Conservation (phyloP, 2,888 invertebrate species). For the Aphidoletes aphidimyza region DNA sequence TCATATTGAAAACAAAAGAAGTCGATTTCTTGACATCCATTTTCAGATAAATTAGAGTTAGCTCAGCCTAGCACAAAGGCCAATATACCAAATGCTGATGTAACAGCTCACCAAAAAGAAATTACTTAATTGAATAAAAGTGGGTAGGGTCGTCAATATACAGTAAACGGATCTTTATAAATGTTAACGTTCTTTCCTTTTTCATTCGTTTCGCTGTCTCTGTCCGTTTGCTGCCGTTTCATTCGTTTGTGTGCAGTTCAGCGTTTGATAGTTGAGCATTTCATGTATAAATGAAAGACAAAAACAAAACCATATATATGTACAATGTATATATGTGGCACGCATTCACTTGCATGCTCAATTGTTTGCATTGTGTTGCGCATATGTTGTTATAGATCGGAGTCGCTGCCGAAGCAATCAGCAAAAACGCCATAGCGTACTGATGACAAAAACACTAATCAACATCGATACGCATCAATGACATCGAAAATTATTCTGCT, state of each 20-base stretch:
- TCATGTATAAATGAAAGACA: too few species aligned
- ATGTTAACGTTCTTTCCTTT: neutral
- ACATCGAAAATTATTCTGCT: neutral
- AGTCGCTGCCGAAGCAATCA: too few species aligned
- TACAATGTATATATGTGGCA: neutral
- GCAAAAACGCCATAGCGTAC: neutral
- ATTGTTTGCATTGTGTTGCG: neutral
- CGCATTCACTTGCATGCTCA: constrained; percentile 36
- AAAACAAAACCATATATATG: neutral
- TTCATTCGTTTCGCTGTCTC: neutral
- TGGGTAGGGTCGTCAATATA: constrained; percentile 36
- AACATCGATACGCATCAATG: constrained; percentile 31
- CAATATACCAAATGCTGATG: constrained; percentile 1
- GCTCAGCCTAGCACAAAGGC: neutral
- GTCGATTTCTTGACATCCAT: neutral
- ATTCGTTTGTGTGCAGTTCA: neutral
- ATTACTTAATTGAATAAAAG: constrained; percentile 40
- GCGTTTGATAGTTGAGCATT: too few species aligned
- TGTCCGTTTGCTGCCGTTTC: neutral
- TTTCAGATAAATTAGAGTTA: neutral
- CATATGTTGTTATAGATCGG: too few species aligned
- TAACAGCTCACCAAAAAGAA: neutral
- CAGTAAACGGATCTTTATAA: constrained; percentile 4
- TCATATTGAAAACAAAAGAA: too few species aligned
- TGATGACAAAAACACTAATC: constrained; percentile 24